Base-by-base conservation (phyloP, 1,140 invertebrate genomes). In the Solenopsis invicta region DNA sequence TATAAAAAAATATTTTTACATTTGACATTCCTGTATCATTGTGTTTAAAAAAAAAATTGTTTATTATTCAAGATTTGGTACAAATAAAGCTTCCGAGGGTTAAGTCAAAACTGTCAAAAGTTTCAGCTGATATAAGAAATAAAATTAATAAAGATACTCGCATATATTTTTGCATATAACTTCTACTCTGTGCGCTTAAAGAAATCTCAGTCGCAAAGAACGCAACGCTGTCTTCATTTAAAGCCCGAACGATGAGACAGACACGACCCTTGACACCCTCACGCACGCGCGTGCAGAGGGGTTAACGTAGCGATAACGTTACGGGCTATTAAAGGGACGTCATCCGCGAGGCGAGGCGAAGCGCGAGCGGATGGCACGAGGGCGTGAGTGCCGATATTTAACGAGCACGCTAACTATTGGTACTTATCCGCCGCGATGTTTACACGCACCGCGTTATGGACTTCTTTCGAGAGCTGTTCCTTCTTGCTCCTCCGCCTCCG, bases 401-500 rank as follows among this genome's bases (percentile, higher is more conserved):
- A 91, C 90, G 89, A 91, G 87, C 89, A 59, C 45, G 61, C 21
- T 89, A 89, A 90, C 89, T 89, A 89, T 89, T 75, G 87, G 90
- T 90, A 88, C 89, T 90, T 90, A 90, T 80, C 29, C 62, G 62
- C 62, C 45, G 69, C 59, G 59, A 10, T 91, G 89, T 91, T 87
- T 91, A 91, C 87, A 90, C 89, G 89, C 77, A 82, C 59, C 71
- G 64, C 50, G 77, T 90, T 88, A 90, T 64, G 75, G 54, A 87
- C 85, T 89, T 88, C 66, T 91, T 90, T 90, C 87, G 50, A 61
- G 45, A 62, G 62, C 64, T 52, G 64, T 81, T 69, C 77, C 54
- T 88, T 90, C 87, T 78, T 85, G 81, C 77, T 80, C 34, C 34
- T 72, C 61, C 69, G 69, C 87, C 89, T 88, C 66, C 59, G 76